Evolutionary conservation across 1,140 invertebrate genomes (phyloP).

Genomic region (Drosophila bipectinata): DNA sequence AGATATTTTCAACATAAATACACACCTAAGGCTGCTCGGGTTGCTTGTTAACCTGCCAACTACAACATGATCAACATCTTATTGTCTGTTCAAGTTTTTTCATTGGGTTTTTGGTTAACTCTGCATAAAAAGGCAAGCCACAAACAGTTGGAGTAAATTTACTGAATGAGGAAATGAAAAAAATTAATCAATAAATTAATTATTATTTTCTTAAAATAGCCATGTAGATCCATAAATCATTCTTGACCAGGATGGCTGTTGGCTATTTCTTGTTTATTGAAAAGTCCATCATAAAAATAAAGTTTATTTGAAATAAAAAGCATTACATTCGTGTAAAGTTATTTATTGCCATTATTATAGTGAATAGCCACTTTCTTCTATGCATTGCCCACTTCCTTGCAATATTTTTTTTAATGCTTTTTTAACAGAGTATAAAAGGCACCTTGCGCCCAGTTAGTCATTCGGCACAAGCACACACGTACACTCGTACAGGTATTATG

Average conservation of each 20-base stretch:
- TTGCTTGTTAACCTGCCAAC: conserved; percentile 55
- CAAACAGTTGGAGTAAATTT: conserved; percentile 6
- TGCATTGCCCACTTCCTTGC: conserved; percentile 22
- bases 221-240: conserved; percentile 24
- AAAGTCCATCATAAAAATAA: neutral
- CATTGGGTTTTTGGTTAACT: conserved; percentile 19
- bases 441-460: conserved; percentile 80
- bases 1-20: conserved; percentile 53
- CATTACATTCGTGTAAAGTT: conserved; percentile 7
- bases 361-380: conserved; percentile 33
- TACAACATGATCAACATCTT: conserved; percentile 54
- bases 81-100: conserved; percentile 31
- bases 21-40: conserved; percentile 40
- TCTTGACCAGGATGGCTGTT: neutral
- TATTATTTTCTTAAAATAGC: neutral
- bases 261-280: neutral
- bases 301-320: neutral
- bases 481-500: conserved; percentile 22
- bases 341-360: conserved; percentile 9
- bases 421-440: conserved; percentile 62
- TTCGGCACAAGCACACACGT: conserved; percentile 45
- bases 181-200: conserved; percentile 4
- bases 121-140: conserved; percentile 1
- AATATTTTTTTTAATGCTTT: conserved; percentile 36
- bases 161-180: conserved; percentile 26